Evolutionary conservation across 2,113 vertebrate species (phyloP).

Genomic region (Rhinolophus sinicus): DNA sequence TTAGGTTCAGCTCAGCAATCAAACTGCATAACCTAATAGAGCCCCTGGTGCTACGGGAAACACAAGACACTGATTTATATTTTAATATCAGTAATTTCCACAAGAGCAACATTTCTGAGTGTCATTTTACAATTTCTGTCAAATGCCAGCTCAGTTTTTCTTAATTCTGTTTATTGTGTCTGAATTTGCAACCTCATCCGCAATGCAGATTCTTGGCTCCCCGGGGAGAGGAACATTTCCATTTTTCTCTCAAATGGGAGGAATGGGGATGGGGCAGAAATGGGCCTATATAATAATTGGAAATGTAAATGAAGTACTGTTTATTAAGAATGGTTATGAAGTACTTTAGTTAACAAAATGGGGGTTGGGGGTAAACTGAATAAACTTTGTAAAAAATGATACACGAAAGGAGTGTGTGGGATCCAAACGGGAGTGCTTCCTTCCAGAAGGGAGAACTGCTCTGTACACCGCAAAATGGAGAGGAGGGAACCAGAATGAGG

Average conservation of each 20-base stretch:
- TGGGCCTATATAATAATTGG: conserved; percentile 24
- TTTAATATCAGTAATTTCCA: conserved; percentile 96
- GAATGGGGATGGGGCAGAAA: conserved; percentile 54
- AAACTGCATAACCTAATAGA: conserved; percentile 83
- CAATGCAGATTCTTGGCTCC: conserved; percentile 89
- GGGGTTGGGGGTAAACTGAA: background rate
- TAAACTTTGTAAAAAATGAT: background rate
- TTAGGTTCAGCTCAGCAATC: conserved; percentile 80
- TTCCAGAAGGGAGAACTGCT: conserved; percentile 16
- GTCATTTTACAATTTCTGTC: conserved; percentile 96
- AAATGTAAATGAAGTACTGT: conserved; percentile 61
- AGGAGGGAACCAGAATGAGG: background rate
- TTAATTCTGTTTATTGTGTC: conserved; percentile 94
- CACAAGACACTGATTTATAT: conserved; percentile 94
- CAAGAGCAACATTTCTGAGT: conserved; percentile 90
- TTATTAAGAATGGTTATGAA: conserved; percentile 61
- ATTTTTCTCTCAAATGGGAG: conserved; percentile 88
- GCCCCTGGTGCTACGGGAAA: conserved; percentile 81
- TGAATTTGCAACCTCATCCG: conserved; percentile 88
- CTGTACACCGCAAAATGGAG: background rate
- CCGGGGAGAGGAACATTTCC: conserved; percentile 85
- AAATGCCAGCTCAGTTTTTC: conserved; percentile 92
- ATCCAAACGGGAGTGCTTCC: background rate
- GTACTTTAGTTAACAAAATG: background rate
- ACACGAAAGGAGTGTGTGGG: background rate